Evolutionary conservation across 1,140 invertebrate species (phyloP), one percentile per base, ranked within the genome.

Genomic region (Polypedilum vanderplanki): DNA sequence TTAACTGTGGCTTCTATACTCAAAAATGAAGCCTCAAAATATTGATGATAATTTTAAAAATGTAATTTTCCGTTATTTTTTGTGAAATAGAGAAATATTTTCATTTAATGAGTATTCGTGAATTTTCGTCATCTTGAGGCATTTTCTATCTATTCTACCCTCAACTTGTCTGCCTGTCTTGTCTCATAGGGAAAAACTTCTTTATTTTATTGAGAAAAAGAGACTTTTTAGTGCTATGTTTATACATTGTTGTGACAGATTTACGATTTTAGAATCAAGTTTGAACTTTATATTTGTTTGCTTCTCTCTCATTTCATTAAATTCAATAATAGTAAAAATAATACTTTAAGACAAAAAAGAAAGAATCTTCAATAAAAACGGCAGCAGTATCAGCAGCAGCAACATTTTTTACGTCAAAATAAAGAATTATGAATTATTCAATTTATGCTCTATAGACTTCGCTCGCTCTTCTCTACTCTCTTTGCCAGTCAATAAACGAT

Each of bases 391-490:
- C 46, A 15, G 46, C 12, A 15, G 46, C 12, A 15, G 46, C 10
- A 57, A 57, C 46, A 57, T 57, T 57, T 57, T 57, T 57, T 57
- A 57, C 15, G 46, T 57, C 46, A 57, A 57, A 15, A 57, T n/a
- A 57, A 57, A 57, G 46, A 57, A 57, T 57, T 57, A 57, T 57
- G 46, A 57, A n/a, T 57, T 57, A 57, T 57, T 57, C 46, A 57
- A 57, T 57, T 57, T 57, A 57, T 57, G 46, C 46, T 57, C 46
- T 57, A n/a, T 57, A 57, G 46, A 57, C 46, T 46, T 57, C n/a
- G 12, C 15, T 15, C 8, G 1, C 9, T 9, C 41, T 46, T 46
- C 41, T 46, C 41, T 57, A 12, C 46, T 57, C 24, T 33, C 24
- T 5, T 3, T 33, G 5, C 24, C 24, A 33, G 24, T 33, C 24